A percentile compares a stretch with the other conserved stretches of the same genome.
These are phyloP conservation scores for Microcebus tavaratra DNA, from an alignment of 2,113 vertebrate species.

Conservation along the genomic window DNA sequence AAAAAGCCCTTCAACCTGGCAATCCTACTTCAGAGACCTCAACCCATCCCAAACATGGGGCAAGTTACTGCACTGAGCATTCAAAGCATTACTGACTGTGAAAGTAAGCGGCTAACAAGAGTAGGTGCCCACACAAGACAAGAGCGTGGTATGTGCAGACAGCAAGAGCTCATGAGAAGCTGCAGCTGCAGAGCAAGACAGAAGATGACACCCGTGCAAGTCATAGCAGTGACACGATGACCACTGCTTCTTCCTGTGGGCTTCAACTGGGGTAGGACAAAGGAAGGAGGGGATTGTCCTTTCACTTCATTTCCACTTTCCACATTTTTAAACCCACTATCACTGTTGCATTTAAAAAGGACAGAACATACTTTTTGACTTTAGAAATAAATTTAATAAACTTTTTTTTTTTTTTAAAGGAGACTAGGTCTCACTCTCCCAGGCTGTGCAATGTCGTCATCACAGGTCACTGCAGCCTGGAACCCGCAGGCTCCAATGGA, in stretches of 20 bases:
- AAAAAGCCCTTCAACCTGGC: not conserved
- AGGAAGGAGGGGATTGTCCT: not conserved
- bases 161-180: not conserved
- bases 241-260: not conserved
- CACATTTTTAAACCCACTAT: not conserved
- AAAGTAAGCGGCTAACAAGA: not conserved
- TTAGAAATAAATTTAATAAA: not conserved
- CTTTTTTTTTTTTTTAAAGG: too few relatives aligned
- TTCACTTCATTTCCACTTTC: too few relatives aligned
- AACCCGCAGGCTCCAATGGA: too few relatives aligned
- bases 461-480: too few relatives aligned
- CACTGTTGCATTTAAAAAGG: not conserved
- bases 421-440: too few relatives aligned
- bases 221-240: too few relatives aligned
- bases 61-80: too few relatives aligned
- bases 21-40: not conserved
- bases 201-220: not conserved
- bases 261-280: rapidly evolving
- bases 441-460: too few relatives aligned
- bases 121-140: not conserved
- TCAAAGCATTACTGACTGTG: not conserved
- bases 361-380: not conserved
- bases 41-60: not conserved
- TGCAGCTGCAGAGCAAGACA: not conserved
- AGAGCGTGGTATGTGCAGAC: not conserved